phyloP scores from a whole-genome alignment of 92 coral and sea anemone genomes.

The Porites lobata region DNA sequence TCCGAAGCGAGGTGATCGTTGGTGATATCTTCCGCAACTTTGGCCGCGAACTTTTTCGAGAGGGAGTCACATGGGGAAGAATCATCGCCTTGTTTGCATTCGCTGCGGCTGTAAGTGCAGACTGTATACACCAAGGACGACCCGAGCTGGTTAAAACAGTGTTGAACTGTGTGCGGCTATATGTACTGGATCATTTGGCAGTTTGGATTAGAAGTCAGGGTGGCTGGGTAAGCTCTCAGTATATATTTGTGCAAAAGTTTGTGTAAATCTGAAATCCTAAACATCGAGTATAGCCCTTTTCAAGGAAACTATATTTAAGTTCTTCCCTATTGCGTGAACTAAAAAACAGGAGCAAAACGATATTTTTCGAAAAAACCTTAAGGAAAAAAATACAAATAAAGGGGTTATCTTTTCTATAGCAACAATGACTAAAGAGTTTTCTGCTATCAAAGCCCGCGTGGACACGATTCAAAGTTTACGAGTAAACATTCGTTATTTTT shows the following conservation, averaged over 20 bases:
- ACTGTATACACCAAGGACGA: slow-evolving; percentile 85
- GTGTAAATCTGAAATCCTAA: background rate
- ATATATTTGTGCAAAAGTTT: background rate
- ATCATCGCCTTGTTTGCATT: slow-evolving; percentile 91
- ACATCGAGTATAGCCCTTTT: background rate
- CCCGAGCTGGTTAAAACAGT: slow-evolving; percentile 89
- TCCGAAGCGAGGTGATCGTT: slow-evolving; percentile 92
- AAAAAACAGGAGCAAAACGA: background rate
- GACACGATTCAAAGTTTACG: background rate
- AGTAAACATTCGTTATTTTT: background rate
- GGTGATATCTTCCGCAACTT: slow-evolving; percentile 82
- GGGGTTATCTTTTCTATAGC: background rate
- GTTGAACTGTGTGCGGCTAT: slow-evolving; percentile 79
- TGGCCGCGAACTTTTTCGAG: slow-evolving; percentile 88
- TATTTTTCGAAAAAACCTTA: background rate
- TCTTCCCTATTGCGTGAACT: background rate
- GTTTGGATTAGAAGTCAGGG: slow-evolving; percentile 93
- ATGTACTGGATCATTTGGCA: slow-evolving; percentile 87
- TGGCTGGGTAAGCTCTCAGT: slow-evolving; percentile 89
- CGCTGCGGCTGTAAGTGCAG: slow-evolving; percentile 90
- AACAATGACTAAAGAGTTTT: background rate
- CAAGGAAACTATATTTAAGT: background rate
- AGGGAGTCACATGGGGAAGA: slow-evolving; percentile 92
- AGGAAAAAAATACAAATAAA: background rate
- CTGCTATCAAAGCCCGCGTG: background rate